Base-by-base conservation (phyloP, 2,888 invertebrate species). In the Agonopterix arenella region DNA sequence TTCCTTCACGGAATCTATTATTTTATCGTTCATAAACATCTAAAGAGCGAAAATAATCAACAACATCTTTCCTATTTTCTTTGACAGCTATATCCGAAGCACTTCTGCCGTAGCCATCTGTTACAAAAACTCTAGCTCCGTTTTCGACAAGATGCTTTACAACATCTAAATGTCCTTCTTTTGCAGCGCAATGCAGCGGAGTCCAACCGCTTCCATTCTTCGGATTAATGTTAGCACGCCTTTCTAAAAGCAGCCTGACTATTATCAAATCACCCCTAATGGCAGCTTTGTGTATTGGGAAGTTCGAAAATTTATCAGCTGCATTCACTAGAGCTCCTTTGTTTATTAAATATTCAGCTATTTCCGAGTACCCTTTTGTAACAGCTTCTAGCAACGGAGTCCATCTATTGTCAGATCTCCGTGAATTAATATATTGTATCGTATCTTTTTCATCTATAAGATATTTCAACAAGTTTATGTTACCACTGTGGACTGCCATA, bases 341-440 rank as follows among this genome's bases (percentile, higher is more conserved):
- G 2, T 16, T 18, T 10, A 51, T 9, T 4, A 51, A 40, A 41
- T 11, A 47, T 11, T 36, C 10, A 4, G 47, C 45, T 5, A 51
- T 47, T 13, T 41, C 47, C 5, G 8, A 4, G 36, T 41, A 45
- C 7, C 40, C 49, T 46, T 49, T 46, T 8, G 43, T 9, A 4
- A 46, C 36, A n/a, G 52, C 48, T 37, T 49, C 46, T 13, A 42
- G 47, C 28, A 52, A 42, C 2, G 47, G 46, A n/a, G 52, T 49
- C 46, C 49, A 49, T 3, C 49, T 7, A 18, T 47, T 49, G 28
- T 47, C 47, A 2, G 1, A 40, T 44, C 52, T 46, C n/a, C 44
- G 43, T 5, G 36, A 38, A 45, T 49, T 52, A 8, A 52, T 42
- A 41, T 44, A 49, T 36, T 42, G 11, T 37, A 47, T 45, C 8